Evolutionary conservation across 2,888 invertebrate genomes (phyloP), one percentile per base, ranked within the genome.

Genomic region (Apamea epomidion): DNA sequence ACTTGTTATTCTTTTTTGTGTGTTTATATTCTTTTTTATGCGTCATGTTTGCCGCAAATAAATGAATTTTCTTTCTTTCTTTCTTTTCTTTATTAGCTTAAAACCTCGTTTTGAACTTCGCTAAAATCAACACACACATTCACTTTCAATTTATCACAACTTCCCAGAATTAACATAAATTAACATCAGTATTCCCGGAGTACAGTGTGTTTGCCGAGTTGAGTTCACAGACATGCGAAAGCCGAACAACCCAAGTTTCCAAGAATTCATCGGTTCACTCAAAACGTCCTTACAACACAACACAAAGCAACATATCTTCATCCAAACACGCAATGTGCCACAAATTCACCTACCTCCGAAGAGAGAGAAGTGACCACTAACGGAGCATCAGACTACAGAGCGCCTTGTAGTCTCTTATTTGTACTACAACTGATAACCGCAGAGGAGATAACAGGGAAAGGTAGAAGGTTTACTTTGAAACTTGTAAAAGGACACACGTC

Each of bases 311-410:
- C 25, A 29, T 29, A 69, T 42, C 37, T 80, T 48, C 37, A 65
- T 58, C 18, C 29, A 83, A 69, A n/a, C 18, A 78, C 60, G 62
- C 54, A 45, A n/a, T 8, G 1, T 16, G 25, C 71, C 62, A 68
- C 82, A 72, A 82, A 72, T 84, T 21, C 4, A 82, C 4, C n/a
- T 25, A 16, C 14, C 29, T 12, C 7, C 0, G 67, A 64, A 58
- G 73, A 65, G 32, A 65, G 42, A 51, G 74, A 16, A 5, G 51
- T 72, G 62, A 70, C 88, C 88, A 73, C 86, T 87, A 86, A 87
- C 74, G 37, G 60, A 69, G 32, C 74, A 68, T 60, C 64, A 69
- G 65, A 21, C 58, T 75, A 69, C 45, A 21, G 48, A 65, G 62
- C 21, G 48, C 74, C 74, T 68, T 72, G 88, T 73, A 51, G 21